phyloP scores from a whole-genome alignment of 2,797 vertebrate genomes.

The Chiroxiphia lanceolata region DNA sequence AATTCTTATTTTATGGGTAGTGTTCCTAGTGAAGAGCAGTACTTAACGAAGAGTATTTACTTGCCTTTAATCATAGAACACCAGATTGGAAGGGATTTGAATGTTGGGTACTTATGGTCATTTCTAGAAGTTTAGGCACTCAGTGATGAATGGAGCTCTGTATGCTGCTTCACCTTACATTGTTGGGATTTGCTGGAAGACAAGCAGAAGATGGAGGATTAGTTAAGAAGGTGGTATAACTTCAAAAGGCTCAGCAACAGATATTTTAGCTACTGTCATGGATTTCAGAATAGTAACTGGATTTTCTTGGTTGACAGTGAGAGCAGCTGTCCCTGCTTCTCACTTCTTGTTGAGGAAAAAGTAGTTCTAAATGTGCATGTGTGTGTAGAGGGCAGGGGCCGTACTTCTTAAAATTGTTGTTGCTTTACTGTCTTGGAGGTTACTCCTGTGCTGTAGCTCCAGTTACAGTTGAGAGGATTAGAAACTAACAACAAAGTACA shows the following conservation, averaged over 20 bases:
- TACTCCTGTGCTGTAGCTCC: background rate
- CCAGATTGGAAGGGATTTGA: background rate
- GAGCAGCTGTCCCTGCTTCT: background rate
- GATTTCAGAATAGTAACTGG: background rate
- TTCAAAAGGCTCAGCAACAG: background rate
- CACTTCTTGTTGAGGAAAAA: background rate
- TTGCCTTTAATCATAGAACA: background rate
- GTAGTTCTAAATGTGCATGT: accelerated
- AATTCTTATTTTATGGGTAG: background rate
- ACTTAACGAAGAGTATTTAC: background rate
- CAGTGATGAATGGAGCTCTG: background rate
- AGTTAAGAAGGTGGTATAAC: background rate
- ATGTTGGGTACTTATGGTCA: background rate
- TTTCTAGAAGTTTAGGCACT: background rate
- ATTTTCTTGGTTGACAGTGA: background rate
- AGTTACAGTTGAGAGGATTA: background rate
- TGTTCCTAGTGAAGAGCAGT: background rate
- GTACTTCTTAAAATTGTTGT: background rate
- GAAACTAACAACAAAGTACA: background rate
- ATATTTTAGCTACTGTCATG: background rate
- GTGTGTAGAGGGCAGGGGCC: no score
- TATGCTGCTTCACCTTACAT: background rate
- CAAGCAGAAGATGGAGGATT: background rate
- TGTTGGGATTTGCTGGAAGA: background rate
- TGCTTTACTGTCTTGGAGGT: background rate